Evolutionary conservation across 2,888 invertebrate species (phyloP).

Genomic region (Thymelicus sylvestris): DNA sequence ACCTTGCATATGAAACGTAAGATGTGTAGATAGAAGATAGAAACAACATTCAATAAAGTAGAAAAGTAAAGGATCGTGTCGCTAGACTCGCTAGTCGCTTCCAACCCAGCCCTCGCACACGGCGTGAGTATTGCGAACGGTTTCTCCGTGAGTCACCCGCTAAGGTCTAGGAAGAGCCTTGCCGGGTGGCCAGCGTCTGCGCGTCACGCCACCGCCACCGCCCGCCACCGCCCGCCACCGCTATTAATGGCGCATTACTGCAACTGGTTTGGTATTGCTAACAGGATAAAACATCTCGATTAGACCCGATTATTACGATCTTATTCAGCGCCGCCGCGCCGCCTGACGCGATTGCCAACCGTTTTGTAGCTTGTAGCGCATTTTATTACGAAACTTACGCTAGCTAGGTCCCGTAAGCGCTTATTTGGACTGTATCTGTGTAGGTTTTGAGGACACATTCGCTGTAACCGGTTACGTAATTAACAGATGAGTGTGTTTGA

Average conservation of each 20-base stretch:
- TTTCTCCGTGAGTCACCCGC: constrained; percentile 48
- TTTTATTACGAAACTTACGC: constrained; percentile 23
- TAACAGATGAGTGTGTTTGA: too few relatives aligned
- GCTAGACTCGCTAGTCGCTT: neutral
- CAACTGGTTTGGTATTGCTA: constrained; percentile 42
- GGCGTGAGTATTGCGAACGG: constrained; percentile 5
- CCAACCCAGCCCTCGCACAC: constrained; percentile 10
- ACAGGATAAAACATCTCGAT: constrained; percentile 34
- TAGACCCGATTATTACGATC: constrained; percentile 23
- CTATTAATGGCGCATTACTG: constrained; percentile 49
- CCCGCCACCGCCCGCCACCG: constrained; percentile 19
- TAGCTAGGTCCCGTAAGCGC: neutral
- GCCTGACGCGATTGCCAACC: constrained; percentile 12
- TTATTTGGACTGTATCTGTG: neutral
- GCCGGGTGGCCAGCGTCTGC: constrained; percentile 39
- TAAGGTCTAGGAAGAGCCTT: constrained; percentile 57
- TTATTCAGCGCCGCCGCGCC: constrained; percentile 10
- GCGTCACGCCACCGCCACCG: constrained; percentile 43
- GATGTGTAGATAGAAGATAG: neutral
- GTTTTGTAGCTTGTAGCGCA: neutral
- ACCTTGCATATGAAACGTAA: too few relatives aligned
- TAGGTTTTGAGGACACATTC: neutral
- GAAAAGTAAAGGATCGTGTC: too few relatives aligned
- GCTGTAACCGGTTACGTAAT: neutral
- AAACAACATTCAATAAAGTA: too few relatives aligned